Percentiles rank a stretch among this genome's conserved stretches.
phyloP scores from a whole-genome alignment of 2,888 invertebrate species.

The Eristalis pertinax region DNA sequence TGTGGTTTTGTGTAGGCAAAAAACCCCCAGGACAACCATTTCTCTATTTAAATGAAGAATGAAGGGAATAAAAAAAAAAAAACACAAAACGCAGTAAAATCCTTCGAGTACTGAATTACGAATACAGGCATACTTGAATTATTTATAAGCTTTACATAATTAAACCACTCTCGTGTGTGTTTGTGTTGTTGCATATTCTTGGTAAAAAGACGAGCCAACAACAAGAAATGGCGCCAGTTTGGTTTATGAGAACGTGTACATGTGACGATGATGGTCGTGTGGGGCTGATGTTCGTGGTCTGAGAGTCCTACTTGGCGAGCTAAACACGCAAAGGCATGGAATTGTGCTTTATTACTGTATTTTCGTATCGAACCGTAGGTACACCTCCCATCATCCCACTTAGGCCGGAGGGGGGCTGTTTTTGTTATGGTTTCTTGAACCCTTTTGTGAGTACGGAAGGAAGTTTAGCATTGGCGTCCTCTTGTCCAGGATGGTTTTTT shows the following conservation, averaged over 20 bases:
- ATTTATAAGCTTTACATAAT: constrained; percentile 44
- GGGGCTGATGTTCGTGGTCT: not conserved
- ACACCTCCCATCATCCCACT: not conserved
- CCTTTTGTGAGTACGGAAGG: constrained; percentile 10
- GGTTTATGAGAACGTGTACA: constrained; percentile 46
- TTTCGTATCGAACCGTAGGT: constrained; percentile 27
- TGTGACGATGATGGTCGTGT: not conserved
- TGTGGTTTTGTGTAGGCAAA: not conserved
- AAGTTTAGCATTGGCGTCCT: constrained; percentile 18
- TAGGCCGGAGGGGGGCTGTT: constrained; percentile 1
- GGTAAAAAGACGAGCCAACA: constrained; percentile 10
- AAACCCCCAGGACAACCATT: not conserved
- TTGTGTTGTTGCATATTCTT: constrained; percentile 31
- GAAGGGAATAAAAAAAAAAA: no score
- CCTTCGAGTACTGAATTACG: constrained; percentile 31
- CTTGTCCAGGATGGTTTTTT: not conserved
- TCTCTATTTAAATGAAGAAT: constrained; percentile 6
- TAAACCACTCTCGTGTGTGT: constrained; percentile 1
- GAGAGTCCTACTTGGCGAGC: not conserved
- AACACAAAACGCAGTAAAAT: constrained; percentile 1
- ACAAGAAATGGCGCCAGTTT: constrained; percentile 56
- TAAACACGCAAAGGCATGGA: constrained; percentile 44
- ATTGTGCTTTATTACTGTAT: constrained; percentile 49
- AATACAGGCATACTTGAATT: constrained; percentile 49
- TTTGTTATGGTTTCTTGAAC: constrained; percentile 52